These are phyloP conservation scores for Coptodon rendalli DNA, from an alignment of 2,113 vertebrate genomes.

Conservation along the genomic window DNA sequence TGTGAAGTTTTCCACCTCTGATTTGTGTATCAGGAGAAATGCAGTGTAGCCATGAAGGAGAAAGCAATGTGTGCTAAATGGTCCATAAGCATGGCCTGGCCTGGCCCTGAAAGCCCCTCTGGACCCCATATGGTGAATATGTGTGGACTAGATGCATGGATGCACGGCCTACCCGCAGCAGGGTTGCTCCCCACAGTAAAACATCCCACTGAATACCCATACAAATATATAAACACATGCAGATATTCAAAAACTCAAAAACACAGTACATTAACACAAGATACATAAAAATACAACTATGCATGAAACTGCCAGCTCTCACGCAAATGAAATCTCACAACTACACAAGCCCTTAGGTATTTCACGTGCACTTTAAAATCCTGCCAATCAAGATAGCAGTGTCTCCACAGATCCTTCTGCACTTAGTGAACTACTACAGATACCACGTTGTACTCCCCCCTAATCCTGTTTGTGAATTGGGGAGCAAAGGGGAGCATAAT, in stretches of 20 bases:
- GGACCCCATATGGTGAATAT: constrained; percentile 52
- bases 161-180: constrained; percentile 40
- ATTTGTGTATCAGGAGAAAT: constrained; percentile 1
- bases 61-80: constrained; percentile 60
- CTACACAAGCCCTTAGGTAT: not conserved
- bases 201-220: constrained; percentile 50
- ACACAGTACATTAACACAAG: not conserved
- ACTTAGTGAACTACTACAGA: constrained; percentile 30
- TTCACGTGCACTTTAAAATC: not conserved
- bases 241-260: not conserved
- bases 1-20: constrained; percentile 38
- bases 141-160: constrained; percentile 55
- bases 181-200: constrained; percentile 38
- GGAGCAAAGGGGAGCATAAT: constrained; percentile 57
- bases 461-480: constrained; percentile 37
- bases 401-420: constrained; percentile 7
- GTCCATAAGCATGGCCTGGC: constrained; percentile 50
- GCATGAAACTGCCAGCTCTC: not conserved
- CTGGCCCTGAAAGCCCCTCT: constrained; percentile 27
- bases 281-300: not conserved
- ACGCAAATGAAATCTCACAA: not conserved
- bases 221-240: constrained; percentile 14
- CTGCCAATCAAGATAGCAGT: constrained; percentile 1
- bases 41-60: constrained; percentile 39
- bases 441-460: constrained; percentile 46